Base-by-base conservation (phyloP, 1,140 invertebrate species). In the Anoplolepis gracilipes region DNA sequence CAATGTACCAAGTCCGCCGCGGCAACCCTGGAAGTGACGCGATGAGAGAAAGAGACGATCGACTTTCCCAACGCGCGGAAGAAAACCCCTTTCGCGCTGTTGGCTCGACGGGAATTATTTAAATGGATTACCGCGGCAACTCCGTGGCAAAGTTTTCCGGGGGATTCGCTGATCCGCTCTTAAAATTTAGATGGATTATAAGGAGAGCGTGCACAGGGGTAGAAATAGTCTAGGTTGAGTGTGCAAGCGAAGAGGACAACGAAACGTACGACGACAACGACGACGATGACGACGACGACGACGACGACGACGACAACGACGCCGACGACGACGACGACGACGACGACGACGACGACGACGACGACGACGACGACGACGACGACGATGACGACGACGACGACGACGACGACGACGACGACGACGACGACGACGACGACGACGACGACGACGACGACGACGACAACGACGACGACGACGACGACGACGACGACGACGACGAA, bases 181-280 rank as follows among this genome's bases (percentile, higher is more conserved):
- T 94, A 93, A 95, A 95, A 94, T 95, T 95, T 94, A 94, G 94
- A 95, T 94, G 94, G 94, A 94, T 95, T 94, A 94, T 93, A 93
- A 94, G 91, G 79, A 72, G 84, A 65, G 72, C 16, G 55, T 65
- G n/a, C 19, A 76, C 42, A 72, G 73, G 19, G 64, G n/a, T 49
- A 25, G 76, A 77, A 62, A 22, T 46, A 57, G 82, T 62, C 53
- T 65, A 53, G 75, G 36, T 67, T 53, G 84, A 36, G 73, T 89
- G 75, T 87, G 69, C 55, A 70, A 85, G 78, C 75, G 69, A 57
- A 70, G 62, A 88, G 70, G 86, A 86, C 77, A 76, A 72, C 64
- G 49, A 81, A 22, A 75, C 62, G 62, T 61, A 59, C 22, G 57
- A 77, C 28, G 19, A 30, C 16, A 49, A 67, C 59, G 13, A 77